phyloP scores from a whole-genome alignment of 2,888 invertebrate species.

The Vannuccia rotundouncinata region DNA sequence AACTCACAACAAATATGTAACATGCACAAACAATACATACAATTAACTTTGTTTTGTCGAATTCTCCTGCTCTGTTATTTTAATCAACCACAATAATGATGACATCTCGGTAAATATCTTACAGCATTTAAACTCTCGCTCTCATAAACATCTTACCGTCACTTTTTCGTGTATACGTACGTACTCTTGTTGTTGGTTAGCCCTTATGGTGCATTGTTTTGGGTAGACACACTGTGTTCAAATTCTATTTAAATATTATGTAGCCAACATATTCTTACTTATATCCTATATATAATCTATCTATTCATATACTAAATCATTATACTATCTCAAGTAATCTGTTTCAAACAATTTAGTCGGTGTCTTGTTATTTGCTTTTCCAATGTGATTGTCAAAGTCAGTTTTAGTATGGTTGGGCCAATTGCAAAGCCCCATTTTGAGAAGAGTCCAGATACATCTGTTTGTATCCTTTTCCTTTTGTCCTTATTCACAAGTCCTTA shows the following conservation, averaged over 20 bases:
- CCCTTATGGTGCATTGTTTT: background rate
- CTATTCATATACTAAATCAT: no score
- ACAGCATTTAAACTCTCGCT: background rate
- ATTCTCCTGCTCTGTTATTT: background rate
- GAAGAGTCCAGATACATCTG: background rate
- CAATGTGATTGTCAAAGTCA: background rate
- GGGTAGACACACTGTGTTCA: background rate
- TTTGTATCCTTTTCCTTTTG: background rate
- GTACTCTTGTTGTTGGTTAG: background rate
- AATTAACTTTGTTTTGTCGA: background rate
- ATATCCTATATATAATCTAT: background rate
- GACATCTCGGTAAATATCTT: background rate
- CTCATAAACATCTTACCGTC: no score
- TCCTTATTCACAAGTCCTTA: no score
- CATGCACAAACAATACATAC: no score
- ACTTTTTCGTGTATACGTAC: background rate
- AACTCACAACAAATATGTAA: background rate
- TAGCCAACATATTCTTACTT: background rate
- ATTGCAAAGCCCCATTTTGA: no score
- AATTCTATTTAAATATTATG: background rate
- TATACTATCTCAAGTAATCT: background rate
- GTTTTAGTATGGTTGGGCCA: background rate
- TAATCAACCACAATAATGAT: background rate
- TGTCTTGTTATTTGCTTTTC: background rate
- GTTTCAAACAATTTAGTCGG: background rate